Conservation (phyloP, 30 jellyfish, hydroid and myxozoan species). For the Hydractinia echinata region DNA sequence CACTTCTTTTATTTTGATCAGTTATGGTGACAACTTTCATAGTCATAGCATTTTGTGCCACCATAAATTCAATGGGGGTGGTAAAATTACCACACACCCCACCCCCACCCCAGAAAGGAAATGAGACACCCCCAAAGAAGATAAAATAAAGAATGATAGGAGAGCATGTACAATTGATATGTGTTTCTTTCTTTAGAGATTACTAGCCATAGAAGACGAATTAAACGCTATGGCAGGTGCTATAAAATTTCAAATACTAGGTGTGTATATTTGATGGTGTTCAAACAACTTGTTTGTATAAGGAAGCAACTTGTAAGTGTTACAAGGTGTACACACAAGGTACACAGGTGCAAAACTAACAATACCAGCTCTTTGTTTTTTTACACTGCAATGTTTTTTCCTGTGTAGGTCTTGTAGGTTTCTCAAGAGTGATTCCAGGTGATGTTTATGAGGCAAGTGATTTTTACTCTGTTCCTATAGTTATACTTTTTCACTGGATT, state of each 20-base stretch:
- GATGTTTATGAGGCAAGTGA: constrained; percentile 60
- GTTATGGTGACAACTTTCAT: too few relatives aligned
- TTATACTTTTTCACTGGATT: too few relatives aligned
- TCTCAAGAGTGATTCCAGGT: constrained; percentile 75
- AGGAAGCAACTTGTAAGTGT: too few relatives aligned
- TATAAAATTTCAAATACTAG: constrained; percentile 50
- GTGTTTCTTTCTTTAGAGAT: constrained; percentile 32
- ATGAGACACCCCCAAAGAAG: too few relatives aligned
- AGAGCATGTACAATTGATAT: too few relatives aligned
- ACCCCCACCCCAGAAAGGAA: too few relatives aligned
- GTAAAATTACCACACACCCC: too few relatives aligned
- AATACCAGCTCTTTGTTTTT: background rate
- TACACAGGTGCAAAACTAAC: background rate
- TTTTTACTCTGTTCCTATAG: background rate
- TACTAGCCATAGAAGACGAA: constrained; percentile 68
- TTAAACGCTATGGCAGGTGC: constrained; percentile 57
- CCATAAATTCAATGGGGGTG: too few relatives aligned
- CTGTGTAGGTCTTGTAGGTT: constrained; percentile 65
- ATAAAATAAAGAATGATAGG: too few relatives aligned
- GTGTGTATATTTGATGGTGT: constrained; percentile 7
- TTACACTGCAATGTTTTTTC: background rate
- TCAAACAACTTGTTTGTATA: too few relatives aligned
- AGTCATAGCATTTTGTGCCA: too few relatives aligned
- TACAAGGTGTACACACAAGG: background rate
- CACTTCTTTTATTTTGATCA: too few relatives aligned